phyloP scores from a whole-genome alignment of 2,888 invertebrate genomes.

The Drosophila emarginata region DNA sequence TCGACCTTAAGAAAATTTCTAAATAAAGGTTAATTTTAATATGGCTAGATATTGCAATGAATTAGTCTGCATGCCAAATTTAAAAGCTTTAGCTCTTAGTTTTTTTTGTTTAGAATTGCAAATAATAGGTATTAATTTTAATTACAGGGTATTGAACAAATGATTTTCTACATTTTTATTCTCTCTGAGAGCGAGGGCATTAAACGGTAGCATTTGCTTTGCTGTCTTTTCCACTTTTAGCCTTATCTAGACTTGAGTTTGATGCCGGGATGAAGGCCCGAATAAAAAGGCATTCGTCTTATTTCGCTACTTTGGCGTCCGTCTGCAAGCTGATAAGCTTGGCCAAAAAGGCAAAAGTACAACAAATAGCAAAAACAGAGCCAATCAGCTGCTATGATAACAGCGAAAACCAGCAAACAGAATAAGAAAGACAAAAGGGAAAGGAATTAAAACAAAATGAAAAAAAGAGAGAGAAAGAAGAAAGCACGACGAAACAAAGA shows the following conservation, averaged over 20 bases:
- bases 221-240: not conserved
- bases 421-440: not conserved
- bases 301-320: not conserved
- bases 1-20: too few relatives aligned
- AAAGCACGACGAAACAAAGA: not conserved
- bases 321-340: not conserved
- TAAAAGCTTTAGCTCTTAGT: too few relatives aligned
- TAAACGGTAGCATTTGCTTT: not conserved
- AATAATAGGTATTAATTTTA: too few relatives aligned
- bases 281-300: slow-evolving; percentile 5
- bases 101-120: too few relatives aligned
- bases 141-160: not conserved
- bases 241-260: slow-evolving; percentile 3
- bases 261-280: slow-evolving; percentile 5
- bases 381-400: slow-evolving; percentile 6
- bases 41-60: too few relatives aligned
- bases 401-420: not conserved
- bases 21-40: too few relatives aligned
- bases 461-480: not conserved
- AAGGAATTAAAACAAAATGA: not conserved
- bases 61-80: too few relatives aligned
- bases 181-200: not conserved
- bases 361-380: not conserved
- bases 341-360: not conserved
- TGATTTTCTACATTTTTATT: too few relatives aligned